Conservation (phyloP, 2,888 invertebrate genomes). For the Digitonthophagus gazella region DNA sequence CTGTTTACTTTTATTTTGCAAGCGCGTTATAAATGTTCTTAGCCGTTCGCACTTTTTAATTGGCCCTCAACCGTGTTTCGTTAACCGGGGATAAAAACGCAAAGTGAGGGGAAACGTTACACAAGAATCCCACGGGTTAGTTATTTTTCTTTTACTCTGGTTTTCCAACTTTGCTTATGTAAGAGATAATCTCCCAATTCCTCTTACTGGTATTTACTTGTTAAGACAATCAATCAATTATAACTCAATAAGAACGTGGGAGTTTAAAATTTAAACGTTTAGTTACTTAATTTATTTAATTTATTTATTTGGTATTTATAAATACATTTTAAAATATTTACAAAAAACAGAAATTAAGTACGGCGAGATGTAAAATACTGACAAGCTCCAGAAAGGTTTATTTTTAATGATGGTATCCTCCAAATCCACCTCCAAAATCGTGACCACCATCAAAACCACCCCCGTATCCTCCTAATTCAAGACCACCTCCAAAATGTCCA, state of each 20-base stretch:
- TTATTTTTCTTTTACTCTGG: background rate
- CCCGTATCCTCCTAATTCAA: slow-evolving; percentile 31
- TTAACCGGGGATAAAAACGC: background rate
- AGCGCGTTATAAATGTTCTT: background rate
- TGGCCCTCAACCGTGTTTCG: too few species aligned
- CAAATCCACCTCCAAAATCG: slow-evolving; percentile 24
- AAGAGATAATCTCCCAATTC: background rate
- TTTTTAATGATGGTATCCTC: slow-evolving; percentile 30
- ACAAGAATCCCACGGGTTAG: background rate
- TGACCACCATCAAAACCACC: slow-evolving; percentile 36
- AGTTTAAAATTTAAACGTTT: background rate
- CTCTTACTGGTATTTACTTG: background rate
- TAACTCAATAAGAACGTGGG: background rate
- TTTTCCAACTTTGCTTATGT: background rate
- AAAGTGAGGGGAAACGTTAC: background rate
- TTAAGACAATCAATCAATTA: background rate
- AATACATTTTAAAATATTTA: slow-evolving; percentile 28
- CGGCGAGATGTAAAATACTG: slow-evolving; percentile 27
- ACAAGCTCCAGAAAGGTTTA: slow-evolving; percentile 15
- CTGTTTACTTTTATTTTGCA: background rate
- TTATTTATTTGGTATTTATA: slow-evolving; percentile 27
- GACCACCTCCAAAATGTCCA: slow-evolving; percentile 21
- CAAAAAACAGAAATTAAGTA: slow-evolving; percentile 22
- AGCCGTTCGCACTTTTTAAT: too few species aligned
- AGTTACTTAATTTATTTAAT: slow-evolving; percentile 10